Evolutionary conservation across 2,888 invertebrate genomes (phyloP).

Genomic region (Trachelus troglodyta): DNA sequence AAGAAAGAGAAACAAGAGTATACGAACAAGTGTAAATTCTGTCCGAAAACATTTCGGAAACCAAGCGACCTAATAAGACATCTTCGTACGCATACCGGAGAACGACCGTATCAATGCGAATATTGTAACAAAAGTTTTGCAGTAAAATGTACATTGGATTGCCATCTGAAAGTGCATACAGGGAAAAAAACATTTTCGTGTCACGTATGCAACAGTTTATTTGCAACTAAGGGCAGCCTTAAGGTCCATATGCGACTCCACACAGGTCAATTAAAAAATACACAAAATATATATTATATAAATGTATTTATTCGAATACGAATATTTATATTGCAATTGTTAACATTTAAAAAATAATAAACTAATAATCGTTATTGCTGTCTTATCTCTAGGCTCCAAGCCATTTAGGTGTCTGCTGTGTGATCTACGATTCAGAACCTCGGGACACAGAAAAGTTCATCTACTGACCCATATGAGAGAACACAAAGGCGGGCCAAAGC

Average conservation of each 20-base stretch:
- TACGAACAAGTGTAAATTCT: conserved; percentile 70
- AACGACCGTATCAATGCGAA: conserved; percentile 73
- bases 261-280: conserved; percentile 64
- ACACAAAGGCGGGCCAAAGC: conserved; percentile 35
- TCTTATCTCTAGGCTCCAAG: conserved; percentile 66
- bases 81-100: conserved; percentile 76
- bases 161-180: conserved; percentile 73
- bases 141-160: conserved; percentile 75
- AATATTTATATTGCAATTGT: conserved; percentile 9
- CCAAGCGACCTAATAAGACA: conserved; percentile 76
- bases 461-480: conserved; percentile 68
- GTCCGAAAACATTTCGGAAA: conserved; percentile 76
- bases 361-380: conserved; percentile 5
- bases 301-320: conserved; percentile 3
- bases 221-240: conserved; percentile 75
- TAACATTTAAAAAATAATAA: conserved; percentile 7
- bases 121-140: conserved; percentile 71
- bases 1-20: conserved; percentile 56
- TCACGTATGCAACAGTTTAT: conserved; percentile 72
- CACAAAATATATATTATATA: background rate
- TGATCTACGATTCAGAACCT: conserved; percentile 73
- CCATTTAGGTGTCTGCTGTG: conserved; percentile 74
- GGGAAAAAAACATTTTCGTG: conserved; percentile 72
- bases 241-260: conserved; percentile 77
- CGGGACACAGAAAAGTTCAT: conserved; percentile 76